These are phyloP conservation scores for Desoria tigrina DNA, from an alignment of 2,888 invertebrate genomes.

Conservation along the genomic window DNA sequence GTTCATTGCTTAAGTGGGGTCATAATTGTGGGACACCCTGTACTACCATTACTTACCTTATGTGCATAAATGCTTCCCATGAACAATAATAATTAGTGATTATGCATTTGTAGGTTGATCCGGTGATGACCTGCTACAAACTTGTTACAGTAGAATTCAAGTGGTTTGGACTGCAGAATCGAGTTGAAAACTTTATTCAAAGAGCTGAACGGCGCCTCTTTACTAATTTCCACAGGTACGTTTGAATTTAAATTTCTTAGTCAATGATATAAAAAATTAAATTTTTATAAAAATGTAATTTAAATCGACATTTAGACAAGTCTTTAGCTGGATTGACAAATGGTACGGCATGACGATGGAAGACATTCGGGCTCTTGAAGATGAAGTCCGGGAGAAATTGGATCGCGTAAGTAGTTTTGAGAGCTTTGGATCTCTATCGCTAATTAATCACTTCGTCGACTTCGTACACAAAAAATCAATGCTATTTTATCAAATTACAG, in stretches of 20 bases:
- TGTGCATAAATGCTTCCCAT: neutral
- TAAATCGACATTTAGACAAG: slow-evolving; percentile 60
- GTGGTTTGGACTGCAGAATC: slow-evolving; percentile 66
- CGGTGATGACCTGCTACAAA: slow-evolving; percentile 68
- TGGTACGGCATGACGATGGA: slow-evolving; percentile 65
- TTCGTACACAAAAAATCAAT: neutral
- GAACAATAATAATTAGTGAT: neutral
- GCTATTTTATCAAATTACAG: slow-evolving; percentile 54
- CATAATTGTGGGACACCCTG: too few species aligned
- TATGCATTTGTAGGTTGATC: slow-evolving; percentile 55
- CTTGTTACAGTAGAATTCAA: slow-evolving; percentile 66
- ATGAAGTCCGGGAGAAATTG: slow-evolving; percentile 60
- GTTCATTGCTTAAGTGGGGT: too few species aligned
- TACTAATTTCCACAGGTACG: slow-evolving; percentile 63
- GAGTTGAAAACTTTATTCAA: slow-evolving; percentile 63
- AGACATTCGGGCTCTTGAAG: slow-evolving; percentile 63
- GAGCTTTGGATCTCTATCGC: neutral
- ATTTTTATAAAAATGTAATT: neutral
- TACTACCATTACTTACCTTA: too few species aligned
- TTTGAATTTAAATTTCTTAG: neutral
- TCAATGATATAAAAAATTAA: neutral
- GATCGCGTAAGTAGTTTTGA: slow-evolving; percentile 54
- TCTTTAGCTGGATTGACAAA: slow-evolving; percentile 66
- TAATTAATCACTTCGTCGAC: neutral
- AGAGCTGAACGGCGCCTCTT: slow-evolving; percentile 63